Evolutionary conservation across 2,797 vertebrate genomes (phyloP).

Genomic region (Pelobates cultripes): DNA sequence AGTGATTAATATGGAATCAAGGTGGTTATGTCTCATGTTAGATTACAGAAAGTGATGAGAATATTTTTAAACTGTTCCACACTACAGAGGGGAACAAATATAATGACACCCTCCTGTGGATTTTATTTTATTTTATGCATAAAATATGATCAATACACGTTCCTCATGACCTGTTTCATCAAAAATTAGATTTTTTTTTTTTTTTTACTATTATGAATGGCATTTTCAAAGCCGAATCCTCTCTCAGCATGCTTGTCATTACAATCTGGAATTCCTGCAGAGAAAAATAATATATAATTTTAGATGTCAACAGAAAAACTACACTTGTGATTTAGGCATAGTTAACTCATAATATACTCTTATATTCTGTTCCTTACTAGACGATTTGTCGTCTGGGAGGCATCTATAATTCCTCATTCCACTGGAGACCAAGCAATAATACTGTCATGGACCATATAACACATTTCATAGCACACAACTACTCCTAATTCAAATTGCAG

Average conservation of each 20-base stretch:
- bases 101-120: conserved; percentile 2
- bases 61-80: not conserved
- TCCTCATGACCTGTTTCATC: conserved; percentile 20
- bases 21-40: too few relatives aligned
- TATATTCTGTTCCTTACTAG: not conserved
- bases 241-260: conserved; percentile 34
- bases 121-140: conserved; percentile 13
- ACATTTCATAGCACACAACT: not conserved
- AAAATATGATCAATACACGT: conserved; percentile 19
- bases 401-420: not conserved
- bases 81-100: not conserved
- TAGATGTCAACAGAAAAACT: conserved; percentile 35
- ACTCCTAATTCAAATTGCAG: not conserved
- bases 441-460: not conserved
- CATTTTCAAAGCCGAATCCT: conserved; percentile 20
- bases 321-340: conserved; percentile 11
- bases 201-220: conserved; percentile 27
- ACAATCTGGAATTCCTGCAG: conserved; percentile 30
- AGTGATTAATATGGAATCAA: too few relatives aligned
- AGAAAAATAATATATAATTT: conserved; percentile 46
- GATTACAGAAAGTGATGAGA: too few relatives aligned
- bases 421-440: not conserved
- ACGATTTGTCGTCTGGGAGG: not conserved
- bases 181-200: conserved; percentile 36
- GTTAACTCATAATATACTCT: conserved; percentile 23